Conservation (phyloP, 1,140 invertebrate genomes). For the Gryllus bimaculatus region DNA sequence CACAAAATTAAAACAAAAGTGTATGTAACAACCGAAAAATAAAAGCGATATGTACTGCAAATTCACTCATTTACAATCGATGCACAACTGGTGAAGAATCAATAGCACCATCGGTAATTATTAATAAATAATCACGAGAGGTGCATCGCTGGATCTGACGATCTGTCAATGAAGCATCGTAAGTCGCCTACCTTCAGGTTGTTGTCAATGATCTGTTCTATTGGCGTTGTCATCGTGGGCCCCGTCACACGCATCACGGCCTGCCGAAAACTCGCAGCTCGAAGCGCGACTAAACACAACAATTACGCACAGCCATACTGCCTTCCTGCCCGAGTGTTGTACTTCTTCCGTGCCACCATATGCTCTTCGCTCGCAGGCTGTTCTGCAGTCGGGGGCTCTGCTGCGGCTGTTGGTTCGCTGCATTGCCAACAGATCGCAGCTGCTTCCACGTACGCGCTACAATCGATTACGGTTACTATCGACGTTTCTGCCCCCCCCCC, state of each 20-base stretch:
- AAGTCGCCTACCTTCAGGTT: slow-evolving; percentile 14
- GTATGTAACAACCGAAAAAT: too few relatives aligned
- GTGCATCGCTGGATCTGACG: neutral
- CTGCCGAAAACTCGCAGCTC: neutral
- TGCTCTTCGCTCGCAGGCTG: too few relatives aligned
- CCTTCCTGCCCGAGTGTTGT: neutral
- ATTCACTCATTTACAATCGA: too few relatives aligned
- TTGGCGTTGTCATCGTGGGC: slow-evolving; percentile 13
- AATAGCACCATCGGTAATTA: too few relatives aligned
- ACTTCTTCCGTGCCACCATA: neutral
- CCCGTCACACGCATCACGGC: slow-evolving; percentile 12
- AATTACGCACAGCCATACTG: slow-evolving; percentile 7
- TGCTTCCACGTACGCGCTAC: neutral
- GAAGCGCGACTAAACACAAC: neutral
- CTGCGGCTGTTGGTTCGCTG: neutral
- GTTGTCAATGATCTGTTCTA: slow-evolving; percentile 16
- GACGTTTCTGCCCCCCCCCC: neutral
- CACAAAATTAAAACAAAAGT: too few relatives aligned
- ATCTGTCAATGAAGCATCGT: neutral
- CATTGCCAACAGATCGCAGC: neutral
- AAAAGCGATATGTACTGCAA: too few relatives aligned
- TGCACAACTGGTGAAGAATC: too few relatives aligned
- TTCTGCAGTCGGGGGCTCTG: neutral
- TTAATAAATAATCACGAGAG: neutral
- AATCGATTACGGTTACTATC: neutral